phyloP scores from a whole-genome alignment of 2,113 vertebrate species.

The Paraplagusia blochii region DNA sequence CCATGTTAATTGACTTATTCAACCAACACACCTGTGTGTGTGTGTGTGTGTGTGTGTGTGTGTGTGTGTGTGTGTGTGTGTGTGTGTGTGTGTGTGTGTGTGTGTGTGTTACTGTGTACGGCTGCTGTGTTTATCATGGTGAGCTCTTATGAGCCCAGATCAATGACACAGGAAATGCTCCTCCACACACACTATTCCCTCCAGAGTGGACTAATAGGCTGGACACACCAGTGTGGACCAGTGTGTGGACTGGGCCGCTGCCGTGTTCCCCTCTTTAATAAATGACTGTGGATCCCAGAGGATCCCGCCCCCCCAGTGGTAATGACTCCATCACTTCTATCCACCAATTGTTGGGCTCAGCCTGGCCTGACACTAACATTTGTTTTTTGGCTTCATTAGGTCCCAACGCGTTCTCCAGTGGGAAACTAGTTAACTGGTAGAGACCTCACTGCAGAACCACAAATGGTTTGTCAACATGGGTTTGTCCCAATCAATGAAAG shows the following conservation, averaged over 20 bases:
- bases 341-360: conserved; percentile 27
- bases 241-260: conserved; percentile 3
- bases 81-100: conserved; percentile 5
- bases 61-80: not conserved
- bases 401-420: conserved; percentile 2
- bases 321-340: conserved; percentile 41
- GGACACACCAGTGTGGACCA: conserved; percentile 6
- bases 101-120: conserved; percentile 41
- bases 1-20: conserved; percentile 31
- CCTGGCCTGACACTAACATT: conserved; percentile 5
- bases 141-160: conserved; percentile 50
- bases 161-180: conserved; percentile 46
- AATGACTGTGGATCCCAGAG: conserved; percentile 47
- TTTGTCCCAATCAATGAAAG: not conserved
- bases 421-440: not conserved
- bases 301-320: conserved; percentile 30
- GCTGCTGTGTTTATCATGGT: conserved; percentile 52
- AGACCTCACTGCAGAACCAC: not conserved
- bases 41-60: conserved; percentile 1
- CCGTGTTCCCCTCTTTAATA: conserved; percentile 38
- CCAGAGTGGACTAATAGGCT: conserved; percentile 33
- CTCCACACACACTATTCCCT: conserved; percentile 40
- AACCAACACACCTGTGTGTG: conserved; percentile 13
- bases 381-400: conserved; percentile 34
- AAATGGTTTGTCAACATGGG: not conserved